Evolutionary conservation across 2,113 vertebrate genomes (phyloP).

Genomic region (Alligator mississippiensis): DNA sequence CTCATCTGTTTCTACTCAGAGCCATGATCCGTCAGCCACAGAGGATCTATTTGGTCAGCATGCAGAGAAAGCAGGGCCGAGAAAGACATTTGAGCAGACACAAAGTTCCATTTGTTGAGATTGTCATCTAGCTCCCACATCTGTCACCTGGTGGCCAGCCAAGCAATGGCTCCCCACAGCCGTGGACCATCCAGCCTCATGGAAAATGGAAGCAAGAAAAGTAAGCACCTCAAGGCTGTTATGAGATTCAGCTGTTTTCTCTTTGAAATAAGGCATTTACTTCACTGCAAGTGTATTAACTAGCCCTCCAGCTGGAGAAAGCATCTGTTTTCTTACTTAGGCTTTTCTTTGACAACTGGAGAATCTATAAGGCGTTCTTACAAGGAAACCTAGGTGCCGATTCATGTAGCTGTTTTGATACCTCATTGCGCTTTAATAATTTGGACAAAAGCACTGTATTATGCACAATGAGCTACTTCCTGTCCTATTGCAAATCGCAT

Average conservation of each 20-base stretch:
- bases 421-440: conserved; percentile 34
- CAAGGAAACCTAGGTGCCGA: conserved; percentile 37
- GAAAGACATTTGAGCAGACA: conserved; percentile 13
- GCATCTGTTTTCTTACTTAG: background rate
- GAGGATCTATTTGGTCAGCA: conserved; percentile 42
- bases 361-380: conserved; percentile 20
- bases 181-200: conserved; percentile 26
- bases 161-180: background rate
- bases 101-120: conserved; percentile 38
- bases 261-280: conserved; percentile 51
- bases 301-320: background rate
- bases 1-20: conserved; percentile 7
- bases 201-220: conserved; percentile 45
- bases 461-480: conserved; percentile 90
- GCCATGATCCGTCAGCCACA: conserved; percentile 44
- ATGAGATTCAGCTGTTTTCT: conserved; percentile 33
- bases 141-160: conserved; percentile 68
- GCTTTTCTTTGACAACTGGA: conserved; percentile 49
- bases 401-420: conserved; percentile 25
- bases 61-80: conserved; percentile 23
- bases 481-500: conserved; percentile 91
- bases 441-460: conserved; percentile 4
- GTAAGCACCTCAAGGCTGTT: conserved; percentile 58
- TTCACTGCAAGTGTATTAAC: conserved; percentile 41
- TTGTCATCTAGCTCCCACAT: conserved; percentile 44